Evolutionary conservation across 2,888 invertebrate species (phyloP).

Genomic region (Endotricha flammealis): DNA sequence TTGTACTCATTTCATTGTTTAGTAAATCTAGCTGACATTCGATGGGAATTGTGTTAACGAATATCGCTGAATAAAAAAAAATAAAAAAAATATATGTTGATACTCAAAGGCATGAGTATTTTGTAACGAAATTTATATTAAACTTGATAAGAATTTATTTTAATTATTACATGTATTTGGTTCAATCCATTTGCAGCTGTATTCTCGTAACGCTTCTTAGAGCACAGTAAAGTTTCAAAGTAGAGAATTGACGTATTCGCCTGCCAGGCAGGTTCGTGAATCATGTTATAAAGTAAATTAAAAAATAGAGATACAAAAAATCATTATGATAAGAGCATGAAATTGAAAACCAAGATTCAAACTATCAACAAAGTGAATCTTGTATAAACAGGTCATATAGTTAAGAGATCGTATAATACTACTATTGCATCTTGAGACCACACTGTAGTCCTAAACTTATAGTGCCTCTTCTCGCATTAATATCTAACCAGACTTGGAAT

Average conservation of each 20-base stretch:
- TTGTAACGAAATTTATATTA: no score
- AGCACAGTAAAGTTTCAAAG: no score
- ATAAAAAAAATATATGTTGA: no score
- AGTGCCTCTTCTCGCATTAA: conserved; percentile 31
- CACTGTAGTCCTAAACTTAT: conserved; percentile 24
- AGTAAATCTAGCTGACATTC: no score
- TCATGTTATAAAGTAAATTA: background rate
- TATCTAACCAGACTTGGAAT: conserved; percentile 17
- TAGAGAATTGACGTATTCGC: no score
- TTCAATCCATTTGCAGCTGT: no score
- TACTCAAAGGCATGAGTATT: no score
- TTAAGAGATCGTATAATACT: conserved; percentile 3
- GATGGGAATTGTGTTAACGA: no score
- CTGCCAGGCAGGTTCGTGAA: conserved; percentile 1
- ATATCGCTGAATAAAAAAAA: no score
- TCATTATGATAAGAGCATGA: conserved; percentile 1
- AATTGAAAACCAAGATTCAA: background rate
- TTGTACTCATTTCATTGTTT: no score
- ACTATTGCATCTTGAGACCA: background rate
- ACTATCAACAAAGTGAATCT: conserved; percentile 1
- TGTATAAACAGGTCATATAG: conserved; percentile 1
- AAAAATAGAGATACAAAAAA: conserved; percentile 2
- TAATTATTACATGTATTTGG: background rate
- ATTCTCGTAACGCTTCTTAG: no score
- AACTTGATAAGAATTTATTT: no score